Conservation (phyloP, 2,888 invertebrate genomes). For the Halocaridina rubra region DNA sequence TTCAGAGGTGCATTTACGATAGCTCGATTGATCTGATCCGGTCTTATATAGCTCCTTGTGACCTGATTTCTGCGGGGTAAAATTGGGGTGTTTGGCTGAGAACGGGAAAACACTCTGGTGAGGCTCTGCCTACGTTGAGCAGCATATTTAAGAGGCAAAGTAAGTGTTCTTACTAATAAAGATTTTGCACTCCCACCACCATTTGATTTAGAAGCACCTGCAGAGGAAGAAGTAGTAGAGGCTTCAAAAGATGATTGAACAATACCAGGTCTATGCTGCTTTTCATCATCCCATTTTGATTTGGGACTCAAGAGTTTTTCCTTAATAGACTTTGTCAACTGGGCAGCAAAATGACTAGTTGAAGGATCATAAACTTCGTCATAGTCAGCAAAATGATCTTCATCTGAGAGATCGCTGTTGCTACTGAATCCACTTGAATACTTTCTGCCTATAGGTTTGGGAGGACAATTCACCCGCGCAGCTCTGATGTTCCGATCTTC, state of each 20-base stretch:
- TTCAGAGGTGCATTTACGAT: background rate
- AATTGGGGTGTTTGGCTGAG: slow-evolving; percentile 62
- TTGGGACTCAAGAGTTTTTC: slow-evolving; percentile 43
- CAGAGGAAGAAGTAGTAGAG: background rate
- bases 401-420: slow-evolving; percentile 54
- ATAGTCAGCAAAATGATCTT: slow-evolving; percentile 49
- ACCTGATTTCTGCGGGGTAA: slow-evolving; percentile 45
- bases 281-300: slow-evolving; percentile 13
- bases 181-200: slow-evolving; percentile 32
- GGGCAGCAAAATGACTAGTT: slow-evolving; percentile 55
- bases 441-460: slow-evolving; percentile 33
- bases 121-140: slow-evolving; percentile 56
- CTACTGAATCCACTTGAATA: slow-evolving; percentile 61
- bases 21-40: slow-evolving; percentile 23
- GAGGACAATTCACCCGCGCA: background rate
- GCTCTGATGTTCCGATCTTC: background rate
- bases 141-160: slow-evolving; percentile 62
- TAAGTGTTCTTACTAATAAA: slow-evolving; percentile 58
- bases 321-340: slow-evolving; percentile 48
- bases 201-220: background rate
- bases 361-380: slow-evolving; percentile 43
- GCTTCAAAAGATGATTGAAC: background rate
- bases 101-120: slow-evolving; percentile 52
- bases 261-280: slow-evolving; percentile 8
- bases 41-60: slow-evolving; percentile 45